Conservation (phyloP, 2,113 vertebrate genomes). For the Bujurquina vittata region DNA sequence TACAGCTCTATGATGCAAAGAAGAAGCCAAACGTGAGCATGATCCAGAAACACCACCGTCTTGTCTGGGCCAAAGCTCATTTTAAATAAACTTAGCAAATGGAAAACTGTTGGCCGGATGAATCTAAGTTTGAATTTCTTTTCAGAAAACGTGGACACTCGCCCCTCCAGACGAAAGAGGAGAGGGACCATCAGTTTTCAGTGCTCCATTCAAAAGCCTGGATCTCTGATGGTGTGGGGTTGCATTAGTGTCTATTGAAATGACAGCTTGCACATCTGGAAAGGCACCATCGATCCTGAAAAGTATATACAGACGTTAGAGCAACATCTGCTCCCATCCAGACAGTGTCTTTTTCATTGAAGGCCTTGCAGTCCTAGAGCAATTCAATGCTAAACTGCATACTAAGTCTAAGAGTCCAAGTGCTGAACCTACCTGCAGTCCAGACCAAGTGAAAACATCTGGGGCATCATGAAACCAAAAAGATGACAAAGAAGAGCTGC, state of each 20-base stretch:
- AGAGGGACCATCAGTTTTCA: background rate
- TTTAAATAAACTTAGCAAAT: background rate
- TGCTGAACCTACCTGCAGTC: background rate
- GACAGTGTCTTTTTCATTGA: background rate
- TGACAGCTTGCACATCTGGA: background rate
- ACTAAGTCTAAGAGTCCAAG: background rate
- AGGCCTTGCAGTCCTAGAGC: background rate
- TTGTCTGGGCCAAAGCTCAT: background rate
- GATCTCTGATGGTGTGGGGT: rapidly evolving
- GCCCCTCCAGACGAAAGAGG: background rate
- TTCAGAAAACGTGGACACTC: background rate
- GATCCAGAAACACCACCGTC: background rate
- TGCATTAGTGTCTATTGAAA: background rate
- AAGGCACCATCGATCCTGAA: background rate
- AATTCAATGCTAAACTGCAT: background rate
- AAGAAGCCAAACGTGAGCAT: background rate
- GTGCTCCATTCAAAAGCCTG: background rate
- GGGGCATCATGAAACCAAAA: background rate
- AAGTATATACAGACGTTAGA: background rate
- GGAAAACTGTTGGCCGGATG: background rate
- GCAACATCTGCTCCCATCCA: background rate
- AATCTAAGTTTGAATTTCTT: background rate
- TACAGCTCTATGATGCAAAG: background rate
- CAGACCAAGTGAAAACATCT: background rate
- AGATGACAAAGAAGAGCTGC: background rate